phyloP scores from a whole-genome alignment of 1,140 invertebrate genomes.

The Pogonognathellus flavescens region DNA sequence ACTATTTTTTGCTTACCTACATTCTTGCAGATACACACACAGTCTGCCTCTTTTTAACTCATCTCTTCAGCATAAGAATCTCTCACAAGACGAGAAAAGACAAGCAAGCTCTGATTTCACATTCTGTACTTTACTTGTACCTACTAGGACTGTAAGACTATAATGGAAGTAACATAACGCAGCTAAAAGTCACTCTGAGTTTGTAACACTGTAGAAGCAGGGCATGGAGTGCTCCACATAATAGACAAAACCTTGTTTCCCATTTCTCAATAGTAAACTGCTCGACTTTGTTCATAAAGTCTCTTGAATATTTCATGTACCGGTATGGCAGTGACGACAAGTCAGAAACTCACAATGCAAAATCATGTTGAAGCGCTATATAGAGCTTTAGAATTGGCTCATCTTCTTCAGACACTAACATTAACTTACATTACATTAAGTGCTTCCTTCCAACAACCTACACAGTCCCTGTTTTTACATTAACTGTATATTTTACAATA shows the following conservation, averaged over 20 bases:
- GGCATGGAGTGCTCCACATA: background rate
- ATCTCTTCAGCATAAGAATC: background rate
- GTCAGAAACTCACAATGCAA: background rate
- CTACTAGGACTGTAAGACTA: background rate
- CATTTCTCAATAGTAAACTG: background rate
- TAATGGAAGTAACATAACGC: background rate
- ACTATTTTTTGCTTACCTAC: conserved; percentile 20
- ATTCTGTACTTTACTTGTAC: conserved; percentile 11
- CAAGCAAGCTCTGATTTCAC: conserved; percentile 19
- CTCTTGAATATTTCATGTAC: conserved; percentile 36
- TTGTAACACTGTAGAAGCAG: background rate
- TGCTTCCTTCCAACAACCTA: background rate
- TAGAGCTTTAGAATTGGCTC: background rate
- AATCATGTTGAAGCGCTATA: conserved; percentile 7
- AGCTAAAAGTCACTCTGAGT: background rate
- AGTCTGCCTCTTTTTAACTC: conserved; percentile 2
- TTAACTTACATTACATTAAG: conserved; percentile 33
- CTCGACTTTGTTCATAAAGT: conserved; percentile 14
- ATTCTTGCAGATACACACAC: conserved; percentile 7
- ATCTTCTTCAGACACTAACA: background rate
- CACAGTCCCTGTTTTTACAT: too few relatives aligned
- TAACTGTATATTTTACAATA: background rate
- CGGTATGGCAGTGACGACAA: conserved; percentile 12
- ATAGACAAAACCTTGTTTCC: background rate
- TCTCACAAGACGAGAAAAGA: conserved; percentile 30